These are phyloP conservation scores for Anneissia japonica DNA, from an alignment of 35 echinoderm and acorn worm species.

Conservation along the genomic window DNA sequence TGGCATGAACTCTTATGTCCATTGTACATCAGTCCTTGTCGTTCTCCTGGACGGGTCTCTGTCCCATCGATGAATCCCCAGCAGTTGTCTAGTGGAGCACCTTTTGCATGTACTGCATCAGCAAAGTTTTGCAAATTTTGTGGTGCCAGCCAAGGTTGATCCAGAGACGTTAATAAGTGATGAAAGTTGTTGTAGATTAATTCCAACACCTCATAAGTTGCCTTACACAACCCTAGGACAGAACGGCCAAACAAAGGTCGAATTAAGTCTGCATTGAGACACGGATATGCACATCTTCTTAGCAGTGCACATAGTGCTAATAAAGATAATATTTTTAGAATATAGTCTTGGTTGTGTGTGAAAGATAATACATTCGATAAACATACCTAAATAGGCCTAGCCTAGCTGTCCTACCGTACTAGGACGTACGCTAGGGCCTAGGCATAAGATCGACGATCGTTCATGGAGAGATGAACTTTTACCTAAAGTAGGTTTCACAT, in stretches of 20 bases:
- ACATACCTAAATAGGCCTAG: too few relatives aligned
- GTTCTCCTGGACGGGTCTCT: conserved; percentile 38
- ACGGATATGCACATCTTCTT: conserved; percentile 5
- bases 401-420: too few relatives aligned
- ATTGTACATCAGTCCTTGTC: conserved; percentile 32
- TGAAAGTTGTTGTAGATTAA: too few relatives aligned
- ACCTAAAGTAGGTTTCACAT: too few relatives aligned
- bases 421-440: too few relatives aligned
- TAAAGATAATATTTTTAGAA: too few relatives aligned
- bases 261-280: neutral
- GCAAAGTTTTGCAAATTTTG: conserved; percentile 7
- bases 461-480: too few relatives aligned
- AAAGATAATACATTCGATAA: too few relatives aligned
- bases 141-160: conserved; percentile 13
- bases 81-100: neutral
- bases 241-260: conserved; percentile 3
- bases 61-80: conserved; percentile 43
- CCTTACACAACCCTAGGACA: neutral
- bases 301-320: neutral
- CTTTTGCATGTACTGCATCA: conserved; percentile 18
- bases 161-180: too few relatives aligned
- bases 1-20: neutral
- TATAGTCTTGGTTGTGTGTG: too few relatives aligned
- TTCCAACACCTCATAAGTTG: too few relatives aligned
- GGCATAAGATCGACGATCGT: too few relatives aligned